A percentile compares a stretch with the other conserved stretches of the same genome.
Conservation (phyloP, 2,888 invertebrate genomes). For the Pandemis cinnamomeana region DNA sequence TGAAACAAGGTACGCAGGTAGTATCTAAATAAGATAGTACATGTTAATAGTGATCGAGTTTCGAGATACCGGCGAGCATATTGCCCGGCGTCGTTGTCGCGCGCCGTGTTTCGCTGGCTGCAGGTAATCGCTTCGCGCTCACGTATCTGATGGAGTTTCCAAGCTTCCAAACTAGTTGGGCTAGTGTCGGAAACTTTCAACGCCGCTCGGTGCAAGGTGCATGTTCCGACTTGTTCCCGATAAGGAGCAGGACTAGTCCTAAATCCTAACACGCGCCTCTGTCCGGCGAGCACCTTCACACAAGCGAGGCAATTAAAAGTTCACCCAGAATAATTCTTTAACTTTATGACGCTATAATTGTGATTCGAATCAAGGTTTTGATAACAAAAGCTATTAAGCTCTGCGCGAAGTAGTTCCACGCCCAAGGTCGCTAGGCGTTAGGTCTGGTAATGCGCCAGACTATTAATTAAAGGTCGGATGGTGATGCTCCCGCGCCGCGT, state of each 20-base stretch:
- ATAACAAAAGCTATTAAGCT: constrained; percentile 17
- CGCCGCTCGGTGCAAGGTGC: constrained; percentile 71
- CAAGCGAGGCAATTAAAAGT: constrained; percentile 72
- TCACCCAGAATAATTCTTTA: constrained; percentile 43
- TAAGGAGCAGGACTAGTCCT: constrained; percentile 72
- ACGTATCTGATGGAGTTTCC: constrained; percentile 82
- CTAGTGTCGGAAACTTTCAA: constrained; percentile 77
- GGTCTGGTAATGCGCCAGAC: constrained; percentile 54
- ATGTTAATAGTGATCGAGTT: not conserved
- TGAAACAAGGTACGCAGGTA: not conserved
- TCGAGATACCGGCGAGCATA: constrained; percentile 23
- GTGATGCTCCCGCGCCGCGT: constrained; percentile 55
- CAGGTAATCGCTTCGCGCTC: constrained; percentile 75
- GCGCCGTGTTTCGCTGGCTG: constrained; percentile 49
- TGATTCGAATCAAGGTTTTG: constrained; percentile 5
- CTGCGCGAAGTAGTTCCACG: not conserved
- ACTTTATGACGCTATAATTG: constrained; percentile 28
- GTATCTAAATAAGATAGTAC: not conserved
- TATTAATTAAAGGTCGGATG: constrained; percentile 67
- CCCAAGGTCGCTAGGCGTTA: constrained; percentile 40
- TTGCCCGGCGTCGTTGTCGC: constrained; percentile 48
- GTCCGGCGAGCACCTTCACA: constrained; percentile 56
- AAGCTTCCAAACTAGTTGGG: constrained; percentile 81
- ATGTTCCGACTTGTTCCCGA: constrained; percentile 74
- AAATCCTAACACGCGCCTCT: constrained; percentile 71